A percentile compares a stretch with the other conserved stretches of the same genome.
Conservation (phyloP, 2,113 vertebrate species). For the Tragelaphus scriptus region DNA sequence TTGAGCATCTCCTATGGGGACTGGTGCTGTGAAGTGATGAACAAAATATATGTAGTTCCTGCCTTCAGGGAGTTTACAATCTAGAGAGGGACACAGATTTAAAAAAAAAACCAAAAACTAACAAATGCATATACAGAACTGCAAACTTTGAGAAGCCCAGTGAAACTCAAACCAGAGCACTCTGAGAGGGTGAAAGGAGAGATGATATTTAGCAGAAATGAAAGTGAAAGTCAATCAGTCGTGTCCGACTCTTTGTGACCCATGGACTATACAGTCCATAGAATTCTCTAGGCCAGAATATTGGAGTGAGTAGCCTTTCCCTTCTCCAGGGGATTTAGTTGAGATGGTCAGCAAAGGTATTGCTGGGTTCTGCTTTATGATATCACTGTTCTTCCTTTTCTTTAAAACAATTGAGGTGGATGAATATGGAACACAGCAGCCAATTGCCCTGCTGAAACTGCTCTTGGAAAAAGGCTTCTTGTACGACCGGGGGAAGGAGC, state of each 20-base stretch:
- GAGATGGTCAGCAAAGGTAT: accelerated
- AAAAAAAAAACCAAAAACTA: accelerated
- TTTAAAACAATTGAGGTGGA: conserved; percentile 84
- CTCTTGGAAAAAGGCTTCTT: conserved; percentile 91
- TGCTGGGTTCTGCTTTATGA: background rate
- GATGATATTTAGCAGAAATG: accelerated
- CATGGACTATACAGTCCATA: background rate
- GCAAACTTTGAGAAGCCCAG: accelerated
- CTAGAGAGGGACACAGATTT: background rate
- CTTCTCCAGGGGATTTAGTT: background rate
- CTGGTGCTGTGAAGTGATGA: background rate
- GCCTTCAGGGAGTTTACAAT: background rate
- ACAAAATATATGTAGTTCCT: background rate
- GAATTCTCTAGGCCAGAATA: background rate
- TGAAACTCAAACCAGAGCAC: too few species aligned
- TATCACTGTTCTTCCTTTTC: background rate
- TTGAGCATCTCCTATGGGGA: background rate
- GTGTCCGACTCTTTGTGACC: background rate
- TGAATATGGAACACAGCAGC: conserved; percentile 95
- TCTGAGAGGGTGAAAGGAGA: background rate
- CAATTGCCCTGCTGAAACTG: conserved; percentile 93
- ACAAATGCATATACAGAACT: accelerated
- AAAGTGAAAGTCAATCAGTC: background rate
- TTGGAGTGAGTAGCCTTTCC: background rate
- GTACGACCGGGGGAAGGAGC: conserved; percentile 93